Base-by-base conservation (phyloP, 2,113 vertebrate species). In the Laticauda colubrina region DNA sequence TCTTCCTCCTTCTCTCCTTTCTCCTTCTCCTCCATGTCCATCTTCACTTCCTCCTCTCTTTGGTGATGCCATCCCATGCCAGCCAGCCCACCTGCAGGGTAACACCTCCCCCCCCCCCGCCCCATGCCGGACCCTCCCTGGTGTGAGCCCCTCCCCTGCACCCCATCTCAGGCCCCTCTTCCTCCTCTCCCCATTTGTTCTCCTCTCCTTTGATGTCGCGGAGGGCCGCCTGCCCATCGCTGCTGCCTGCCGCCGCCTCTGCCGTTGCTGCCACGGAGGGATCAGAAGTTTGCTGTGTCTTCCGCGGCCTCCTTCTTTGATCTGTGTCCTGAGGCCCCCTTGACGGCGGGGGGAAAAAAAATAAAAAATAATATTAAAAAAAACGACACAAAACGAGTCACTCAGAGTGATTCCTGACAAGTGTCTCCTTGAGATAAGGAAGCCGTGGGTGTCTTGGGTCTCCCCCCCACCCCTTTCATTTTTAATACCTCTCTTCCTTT, bases 331-430 rank as follows among this genome's bases (percentile, higher is more conserved):
- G 98, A 98, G 99, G 99, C 99, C 98, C 98, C 98, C 98, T 98
- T 98, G 98, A 98, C 98, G 98, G 98, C 97, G 97, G 91, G 51
- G 87, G 87, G 29, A 26, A 6, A 48, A 53, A 57, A 53, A 51
- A 53, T 39, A 57, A 21, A 54, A 39, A 21, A 29, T 20, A n/a
- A 97, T 10, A 56, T 57, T 57, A 5, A 97, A 98, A 98, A 98
- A 98, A 97, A 98, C 97, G 97, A 98, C 97, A 98, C 98, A 98
- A 98, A 98, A 98, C 98, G 98, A 98, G 98, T 98, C 98, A 98
- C 98, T 98, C 98, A 98, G 98, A 98, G 97, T 98, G 98, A 99
- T 99, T 99, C 99, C 98, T 98, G 98, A 99, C 99, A 99, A 99
- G 99, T 99, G 99, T 99, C 98, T 98, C 98, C 98, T 97, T 96